Evolutionary conservation across 2,113 vertebrate species (phyloP).

Genomic region (Phainopepla nitens): DNA sequence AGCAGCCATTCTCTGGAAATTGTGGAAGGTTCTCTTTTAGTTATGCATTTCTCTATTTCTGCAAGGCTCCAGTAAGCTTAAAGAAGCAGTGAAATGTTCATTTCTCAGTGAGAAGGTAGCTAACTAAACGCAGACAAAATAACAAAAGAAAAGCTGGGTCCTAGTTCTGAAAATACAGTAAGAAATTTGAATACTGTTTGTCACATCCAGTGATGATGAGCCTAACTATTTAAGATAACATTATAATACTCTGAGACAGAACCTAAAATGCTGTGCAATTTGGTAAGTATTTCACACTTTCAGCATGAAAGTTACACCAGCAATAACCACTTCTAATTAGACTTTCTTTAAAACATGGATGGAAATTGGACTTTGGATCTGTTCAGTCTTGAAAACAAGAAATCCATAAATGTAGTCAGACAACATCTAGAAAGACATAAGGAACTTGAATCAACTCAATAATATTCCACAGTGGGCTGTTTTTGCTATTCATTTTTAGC

Average conservation of each 20-base stretch:
- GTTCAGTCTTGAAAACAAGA: background rate
- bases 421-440: background rate
- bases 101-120: background rate
- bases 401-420: conserved; percentile 3
- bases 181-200: background rate
- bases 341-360: background rate
- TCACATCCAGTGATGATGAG: background rate
- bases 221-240: background rate
- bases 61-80: background rate
- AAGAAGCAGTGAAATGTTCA: background rate
- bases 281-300: background rate
- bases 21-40: background rate
- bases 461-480: background rate
- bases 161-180: background rate
- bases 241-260: background rate
- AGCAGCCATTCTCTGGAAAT: background rate
- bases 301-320: background rate
- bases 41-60: background rate
- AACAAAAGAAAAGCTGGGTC: background rate
- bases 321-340: background rate
- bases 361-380: background rate
- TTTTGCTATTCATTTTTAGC: background rate
- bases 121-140: background rate
- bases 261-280: background rate
- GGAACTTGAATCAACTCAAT: background rate